phyloP scores from a whole-genome alignment of 1,140 invertebrate genomes.

The Neodiprion fabricii region DNA sequence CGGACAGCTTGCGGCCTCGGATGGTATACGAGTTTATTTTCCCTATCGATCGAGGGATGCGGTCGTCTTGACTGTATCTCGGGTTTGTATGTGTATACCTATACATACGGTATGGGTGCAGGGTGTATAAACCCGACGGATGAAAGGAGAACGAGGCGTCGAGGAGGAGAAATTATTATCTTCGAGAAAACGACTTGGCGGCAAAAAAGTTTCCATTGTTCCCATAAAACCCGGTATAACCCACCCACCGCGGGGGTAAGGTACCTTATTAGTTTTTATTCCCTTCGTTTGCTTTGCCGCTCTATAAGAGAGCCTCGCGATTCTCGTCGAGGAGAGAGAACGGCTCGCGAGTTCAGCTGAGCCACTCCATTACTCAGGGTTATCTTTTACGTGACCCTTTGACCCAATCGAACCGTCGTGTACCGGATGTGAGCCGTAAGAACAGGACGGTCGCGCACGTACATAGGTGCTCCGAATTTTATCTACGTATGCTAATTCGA shows the following conservation, averaged over 20 bases:
- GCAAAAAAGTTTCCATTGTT: neutral
- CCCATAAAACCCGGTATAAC: neutral
- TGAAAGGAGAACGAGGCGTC: too few relatives aligned
- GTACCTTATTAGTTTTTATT: conserved; percentile 3
- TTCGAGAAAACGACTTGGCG: too few relatives aligned
- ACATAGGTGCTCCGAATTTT: neutral
- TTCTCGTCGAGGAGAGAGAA: neutral
- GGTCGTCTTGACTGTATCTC: too few relatives aligned
- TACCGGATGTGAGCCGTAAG: neutral
- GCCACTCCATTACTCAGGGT: neutral
- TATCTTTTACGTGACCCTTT: conserved; percentile 1
- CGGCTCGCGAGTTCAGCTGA: neutral
- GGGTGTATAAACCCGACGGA: neutral
- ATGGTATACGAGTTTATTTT: too few relatives aligned
- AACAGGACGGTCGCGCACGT: neutral
- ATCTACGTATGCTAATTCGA: conserved; percentile 4
- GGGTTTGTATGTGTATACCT: too few relatives aligned
- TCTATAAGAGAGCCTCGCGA: neutral
- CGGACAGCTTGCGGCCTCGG: too few relatives aligned
- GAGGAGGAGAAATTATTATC: too few relatives aligned
- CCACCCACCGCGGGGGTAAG: too few relatives aligned
- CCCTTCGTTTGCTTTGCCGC: neutral
- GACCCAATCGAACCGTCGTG: neutral
- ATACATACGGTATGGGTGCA: too few relatives aligned
- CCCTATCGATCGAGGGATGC: too few relatives aligned